These are phyloP conservation scores for Gallinago jamesoni DNA, from an alignment of 2,113 vertebrate species.

Conservation along the genomic window DNA sequence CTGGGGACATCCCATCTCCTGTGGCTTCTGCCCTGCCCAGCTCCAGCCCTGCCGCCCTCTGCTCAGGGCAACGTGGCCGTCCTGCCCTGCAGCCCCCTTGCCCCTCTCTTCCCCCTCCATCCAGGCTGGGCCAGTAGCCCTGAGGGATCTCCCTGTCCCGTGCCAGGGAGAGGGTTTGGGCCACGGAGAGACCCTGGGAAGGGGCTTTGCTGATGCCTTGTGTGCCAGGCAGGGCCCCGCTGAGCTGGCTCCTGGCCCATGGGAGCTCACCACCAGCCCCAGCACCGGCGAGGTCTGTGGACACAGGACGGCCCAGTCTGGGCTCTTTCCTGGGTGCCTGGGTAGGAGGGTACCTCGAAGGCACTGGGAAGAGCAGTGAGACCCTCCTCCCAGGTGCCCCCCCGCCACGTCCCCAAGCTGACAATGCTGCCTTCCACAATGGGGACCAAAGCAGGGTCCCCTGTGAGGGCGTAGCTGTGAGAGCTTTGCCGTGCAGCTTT, in stretches of 20 bases:
- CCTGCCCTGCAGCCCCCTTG: not conserved
- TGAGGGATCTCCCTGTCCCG: not conserved
- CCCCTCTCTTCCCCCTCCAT: not conserved
- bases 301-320: not conserved
- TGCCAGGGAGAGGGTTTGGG: not conserved
- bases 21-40: rapidly evolving
- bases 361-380: not conserved
- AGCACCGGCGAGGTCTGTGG: not conserved
- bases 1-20: not conserved
- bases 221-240: not conserved
- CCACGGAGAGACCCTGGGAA: not conserved
- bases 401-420: rapidly evolving
- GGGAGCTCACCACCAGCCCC: not conserved
- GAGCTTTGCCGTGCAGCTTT: not conserved
- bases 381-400: not conserved
- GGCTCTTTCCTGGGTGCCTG: not conserved
- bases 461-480: not conserved
- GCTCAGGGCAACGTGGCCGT: rapidly evolving
- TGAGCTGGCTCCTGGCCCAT: not conserved
- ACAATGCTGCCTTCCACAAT: rapidly evolving
- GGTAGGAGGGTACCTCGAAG: no score
- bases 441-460: not conserved
- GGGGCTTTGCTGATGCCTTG: not conserved
- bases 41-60: not conserved
- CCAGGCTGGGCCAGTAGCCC: not conserved